These are phyloP conservation scores for Phyllostomus discolor DNA, from an alignment of 2,113 vertebrate genomes.

Conservation along the genomic window DNA sequence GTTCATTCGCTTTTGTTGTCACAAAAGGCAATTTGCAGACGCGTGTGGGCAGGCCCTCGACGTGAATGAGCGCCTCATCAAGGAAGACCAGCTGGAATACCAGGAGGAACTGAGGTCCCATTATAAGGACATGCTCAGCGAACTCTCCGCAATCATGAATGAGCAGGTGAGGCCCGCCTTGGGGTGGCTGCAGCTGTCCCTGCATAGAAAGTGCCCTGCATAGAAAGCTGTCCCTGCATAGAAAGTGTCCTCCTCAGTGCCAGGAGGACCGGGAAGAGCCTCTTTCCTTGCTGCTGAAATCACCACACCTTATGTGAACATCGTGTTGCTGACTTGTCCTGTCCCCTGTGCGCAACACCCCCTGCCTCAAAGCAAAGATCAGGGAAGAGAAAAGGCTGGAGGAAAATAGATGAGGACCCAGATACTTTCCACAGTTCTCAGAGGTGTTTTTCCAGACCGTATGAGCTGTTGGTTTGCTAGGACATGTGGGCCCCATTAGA, in stretches of 20 bases:
- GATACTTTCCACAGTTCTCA: background rate
- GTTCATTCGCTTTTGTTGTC: background rate
- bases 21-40: constrained; percentile 92
- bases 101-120: constrained; percentile 98
- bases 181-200: accelerated
- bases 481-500: background rate
- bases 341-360: accelerated
- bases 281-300: background rate
- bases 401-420: background rate
- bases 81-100: constrained; percentile 98
- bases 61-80: constrained; percentile 96
- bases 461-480: background rate
- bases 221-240: accelerated
- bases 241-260: background rate
- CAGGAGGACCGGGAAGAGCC: background rate
- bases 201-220: background rate
- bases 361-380: background rate
- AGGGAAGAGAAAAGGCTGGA: background rate
- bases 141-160: constrained; percentile 95
- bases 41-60: constrained; percentile 96
- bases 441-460: background rate
- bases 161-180: constrained; percentile 88
- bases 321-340: background rate
- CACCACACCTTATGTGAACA: background rate
- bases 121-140: constrained; percentile 94